Evolutionary conservation across 2,113 vertebrate genomes (phyloP).

Genomic region (Cyphomyrus discorhynchus): DNA sequence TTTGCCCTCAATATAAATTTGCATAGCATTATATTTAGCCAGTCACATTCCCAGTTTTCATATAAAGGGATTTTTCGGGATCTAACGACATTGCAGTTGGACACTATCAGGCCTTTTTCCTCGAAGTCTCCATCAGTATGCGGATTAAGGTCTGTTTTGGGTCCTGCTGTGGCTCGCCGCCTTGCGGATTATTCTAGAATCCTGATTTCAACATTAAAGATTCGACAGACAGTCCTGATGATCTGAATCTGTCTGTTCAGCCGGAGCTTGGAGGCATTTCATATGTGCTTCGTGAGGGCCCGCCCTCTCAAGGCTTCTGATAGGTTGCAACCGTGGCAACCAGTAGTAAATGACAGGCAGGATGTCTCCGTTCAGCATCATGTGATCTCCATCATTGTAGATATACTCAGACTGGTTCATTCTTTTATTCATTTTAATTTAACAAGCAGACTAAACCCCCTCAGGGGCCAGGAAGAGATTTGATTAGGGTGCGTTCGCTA

Average conservation of each 20-base stretch:
- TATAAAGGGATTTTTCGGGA: not conserved
- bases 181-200: constrained; percentile 30
- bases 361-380: constrained; percentile 47
- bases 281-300: constrained; percentile 34
- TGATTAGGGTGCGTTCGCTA: not conserved
- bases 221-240: constrained; percentile 27
- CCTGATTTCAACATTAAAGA: constrained; percentile 32
- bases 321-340: constrained; percentile 44
- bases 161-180: constrained; percentile 27
- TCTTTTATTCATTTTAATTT: not conserved
- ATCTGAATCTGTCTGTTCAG: constrained; percentile 30
- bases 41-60: not conserved
- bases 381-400: constrained; percentile 32
- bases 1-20: not conserved
- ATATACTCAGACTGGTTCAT: not conserved
- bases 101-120: not conserved
- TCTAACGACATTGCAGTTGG: not conserved
- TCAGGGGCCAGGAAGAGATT: not conserved
- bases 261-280: constrained; percentile 37
- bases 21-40: not conserved
- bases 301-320: constrained; percentile 41
- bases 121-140: constrained; percentile 19
- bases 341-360: constrained; percentile 20
- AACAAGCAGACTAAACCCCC: not conserved
- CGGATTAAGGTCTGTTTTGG: constrained; percentile 32